These are phyloP conservation scores for Nothoprocta pentlandii DNA, from an alignment of 2,113 vertebrate species.

Conservation along the genomic window DNA sequence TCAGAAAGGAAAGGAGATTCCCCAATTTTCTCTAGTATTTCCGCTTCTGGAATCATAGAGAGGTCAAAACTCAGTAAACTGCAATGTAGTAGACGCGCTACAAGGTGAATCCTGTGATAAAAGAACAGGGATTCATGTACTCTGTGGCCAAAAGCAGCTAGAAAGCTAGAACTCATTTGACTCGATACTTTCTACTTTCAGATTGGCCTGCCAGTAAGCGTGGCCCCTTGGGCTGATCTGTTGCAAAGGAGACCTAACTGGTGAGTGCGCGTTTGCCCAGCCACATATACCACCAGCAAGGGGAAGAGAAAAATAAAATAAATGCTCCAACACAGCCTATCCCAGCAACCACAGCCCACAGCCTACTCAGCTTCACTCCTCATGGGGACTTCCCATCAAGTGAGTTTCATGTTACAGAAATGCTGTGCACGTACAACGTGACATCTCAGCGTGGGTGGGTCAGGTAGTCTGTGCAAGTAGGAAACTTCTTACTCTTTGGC, in stretches of 20 bases:
- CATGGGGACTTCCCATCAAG: not conserved
- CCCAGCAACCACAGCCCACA: not conserved
- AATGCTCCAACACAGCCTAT: not conserved
- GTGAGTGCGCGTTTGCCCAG: not conserved
- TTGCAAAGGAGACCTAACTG: not conserved
- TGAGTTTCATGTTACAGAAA: not conserved
- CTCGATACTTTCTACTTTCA: not conserved
- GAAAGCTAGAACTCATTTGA: not conserved
- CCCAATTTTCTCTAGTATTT: not conserved
- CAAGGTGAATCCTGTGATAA: not conserved
- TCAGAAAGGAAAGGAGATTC: not conserved
- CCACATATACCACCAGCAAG: accelerated
- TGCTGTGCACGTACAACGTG: not conserved
- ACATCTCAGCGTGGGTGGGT: accelerated
- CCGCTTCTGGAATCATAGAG: not conserved
- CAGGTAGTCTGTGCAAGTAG: not conserved
- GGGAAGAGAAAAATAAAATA: not conserved
- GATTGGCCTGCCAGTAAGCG: not conserved
- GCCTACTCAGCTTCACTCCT: not conserved
- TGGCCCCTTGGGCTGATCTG: not conserved
- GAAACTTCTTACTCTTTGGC: not conserved
- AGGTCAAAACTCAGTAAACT: not conserved
- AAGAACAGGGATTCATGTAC: not conserved
- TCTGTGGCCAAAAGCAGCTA: not conserved
- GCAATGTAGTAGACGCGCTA: not conserved